Conservation (phyloP, 1,140 invertebrate genomes). For the Harlomillsia oculata region DNA sequence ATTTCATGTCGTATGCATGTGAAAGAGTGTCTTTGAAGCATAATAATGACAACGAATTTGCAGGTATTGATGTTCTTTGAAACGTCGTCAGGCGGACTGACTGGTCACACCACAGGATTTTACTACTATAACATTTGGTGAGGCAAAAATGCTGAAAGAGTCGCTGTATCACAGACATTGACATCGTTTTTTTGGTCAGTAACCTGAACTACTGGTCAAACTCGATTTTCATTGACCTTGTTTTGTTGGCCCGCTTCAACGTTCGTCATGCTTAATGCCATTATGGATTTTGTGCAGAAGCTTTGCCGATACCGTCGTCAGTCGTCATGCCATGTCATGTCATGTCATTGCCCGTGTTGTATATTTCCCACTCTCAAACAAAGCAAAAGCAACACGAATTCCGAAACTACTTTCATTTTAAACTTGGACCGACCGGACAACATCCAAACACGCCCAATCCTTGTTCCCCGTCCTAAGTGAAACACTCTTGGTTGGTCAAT, state of each 20-base stretch:
- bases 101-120: background rate
- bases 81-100: too few species aligned
- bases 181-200: slow-evolving; percentile 4
- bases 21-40: too few species aligned
- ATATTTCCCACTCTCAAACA: background rate
- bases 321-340: background rate
- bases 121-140: background rate
- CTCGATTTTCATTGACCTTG: slow-evolving; percentile 33
- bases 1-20: too few species aligned
- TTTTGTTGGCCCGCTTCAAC: background rate
- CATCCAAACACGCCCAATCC: too few species aligned
- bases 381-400: slow-evolving; percentile 4
- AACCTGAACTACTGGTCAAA: slow-evolving; percentile 25
- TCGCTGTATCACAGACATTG: background rate
- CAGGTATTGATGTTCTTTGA: too few species aligned
- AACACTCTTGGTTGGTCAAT: too few species aligned
- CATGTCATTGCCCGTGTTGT: background rate
- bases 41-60: too few species aligned
- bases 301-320: too few species aligned
- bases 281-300: too few species aligned
- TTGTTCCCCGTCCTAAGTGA: too few species aligned
- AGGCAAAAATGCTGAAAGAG: background rate
- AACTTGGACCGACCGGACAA: too few species aligned
- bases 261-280: background rate
- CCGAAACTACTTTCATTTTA: slow-evolving; percentile 14